A percentile compares a stretch with the other conserved stretches of the same genome.
Conservation (phyloP, 1,140 invertebrate genomes). For the Bathynomus jamesi region DNA sequence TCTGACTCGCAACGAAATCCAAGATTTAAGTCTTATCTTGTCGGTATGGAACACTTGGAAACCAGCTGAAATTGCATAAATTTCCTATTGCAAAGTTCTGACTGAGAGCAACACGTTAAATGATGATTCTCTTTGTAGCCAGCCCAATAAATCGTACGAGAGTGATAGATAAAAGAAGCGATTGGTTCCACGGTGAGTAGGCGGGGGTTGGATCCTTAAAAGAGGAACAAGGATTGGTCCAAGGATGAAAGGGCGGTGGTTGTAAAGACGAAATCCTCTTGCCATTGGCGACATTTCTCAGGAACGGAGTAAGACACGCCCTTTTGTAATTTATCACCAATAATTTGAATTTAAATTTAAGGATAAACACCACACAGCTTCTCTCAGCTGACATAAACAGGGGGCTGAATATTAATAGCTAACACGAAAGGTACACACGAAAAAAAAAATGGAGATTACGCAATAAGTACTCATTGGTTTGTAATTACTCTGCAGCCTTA, state of each 20-base stretch:
- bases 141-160: not conserved
- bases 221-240: not conserved
- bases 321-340: not conserved
- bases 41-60: not conserved
- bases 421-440: not conserved
- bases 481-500: not conserved
- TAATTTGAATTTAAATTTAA: conserved; percentile 2
- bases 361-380: not conserved
- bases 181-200: not conserved
- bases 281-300: not conserved
- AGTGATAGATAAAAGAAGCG: not conserved
- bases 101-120: not conserved
- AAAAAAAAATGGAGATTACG: not conserved
- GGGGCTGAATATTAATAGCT: not conserved
- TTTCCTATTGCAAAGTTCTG: not conserved
- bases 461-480: not conserved
- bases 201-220: not conserved
- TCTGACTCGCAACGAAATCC: not conserved
- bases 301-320: not conserved
- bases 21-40: not conserved
- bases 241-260: not conserved
- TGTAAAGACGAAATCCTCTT: not conserved
- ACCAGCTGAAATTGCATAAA: not conserved
- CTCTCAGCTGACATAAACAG: not conserved
- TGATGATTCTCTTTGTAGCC: not conserved